Evolutionary conservation across 2,888 invertebrate species (phyloP).

Genomic region (Nephrotoma appendiculata): DNA sequence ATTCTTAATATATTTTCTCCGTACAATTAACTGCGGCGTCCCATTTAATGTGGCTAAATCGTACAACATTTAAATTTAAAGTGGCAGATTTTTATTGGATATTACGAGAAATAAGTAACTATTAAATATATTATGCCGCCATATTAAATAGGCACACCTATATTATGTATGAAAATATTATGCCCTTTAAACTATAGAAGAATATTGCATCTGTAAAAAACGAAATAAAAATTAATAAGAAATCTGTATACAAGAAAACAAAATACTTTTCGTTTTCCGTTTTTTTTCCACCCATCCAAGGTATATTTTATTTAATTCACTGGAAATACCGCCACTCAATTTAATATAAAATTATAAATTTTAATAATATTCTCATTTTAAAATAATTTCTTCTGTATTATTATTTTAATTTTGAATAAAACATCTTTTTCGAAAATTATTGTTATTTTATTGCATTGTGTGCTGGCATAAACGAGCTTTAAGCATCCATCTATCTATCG

Average conservation of each 20-base stretch:
- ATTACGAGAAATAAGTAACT: no score
- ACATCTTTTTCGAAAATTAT: not conserved
- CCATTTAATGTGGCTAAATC: no score
- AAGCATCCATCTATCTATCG: not conserved
- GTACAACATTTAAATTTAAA: no score
- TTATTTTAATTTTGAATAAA: not conserved
- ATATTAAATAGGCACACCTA: no score
- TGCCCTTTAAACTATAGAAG: not conserved
- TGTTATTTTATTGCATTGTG: not conserved
- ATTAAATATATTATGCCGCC: no score
- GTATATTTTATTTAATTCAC: not conserved
- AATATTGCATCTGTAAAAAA: not conserved
- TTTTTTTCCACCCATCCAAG: not conserved
- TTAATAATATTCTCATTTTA: not conserved
- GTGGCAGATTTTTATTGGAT: no score
- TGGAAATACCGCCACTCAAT: not conserved
- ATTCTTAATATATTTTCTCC: no score
- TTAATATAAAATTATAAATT: not conserved
- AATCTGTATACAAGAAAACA: not conserved
- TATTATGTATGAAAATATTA: not conserved
- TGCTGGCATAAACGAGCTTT: not conserved
- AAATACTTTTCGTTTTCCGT: not conserved
- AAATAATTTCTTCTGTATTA: not conserved
- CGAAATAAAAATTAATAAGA: not conserved
- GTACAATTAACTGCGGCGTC: no score